phyloP scores from a whole-genome alignment of 2,797 vertebrate species.

The Pseudochaenichthys georgianus region DNA sequence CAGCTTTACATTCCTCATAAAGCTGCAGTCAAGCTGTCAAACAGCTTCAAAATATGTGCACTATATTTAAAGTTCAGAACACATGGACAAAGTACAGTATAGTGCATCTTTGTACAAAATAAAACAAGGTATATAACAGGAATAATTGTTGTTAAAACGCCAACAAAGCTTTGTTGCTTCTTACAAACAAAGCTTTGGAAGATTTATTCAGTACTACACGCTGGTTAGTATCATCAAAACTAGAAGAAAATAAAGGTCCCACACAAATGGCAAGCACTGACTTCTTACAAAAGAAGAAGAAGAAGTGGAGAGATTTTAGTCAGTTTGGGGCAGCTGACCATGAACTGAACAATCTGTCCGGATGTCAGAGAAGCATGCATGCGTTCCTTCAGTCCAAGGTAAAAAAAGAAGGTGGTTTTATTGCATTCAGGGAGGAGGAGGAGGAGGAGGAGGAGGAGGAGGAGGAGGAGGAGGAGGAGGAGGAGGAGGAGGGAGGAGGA shows the following conservation, averaged over 20 bases:
- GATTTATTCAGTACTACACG: conserved; percentile 51
- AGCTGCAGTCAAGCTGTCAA: conserved; percentile 54
- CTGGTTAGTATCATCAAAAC: conserved; percentile 74
- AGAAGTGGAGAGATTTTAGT: conserved; percentile 55
- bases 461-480: conserved; percentile 13
- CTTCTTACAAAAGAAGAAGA: conserved; percentile 52
- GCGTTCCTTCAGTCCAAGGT: conserved; percentile 75
- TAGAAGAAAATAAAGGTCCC: conserved; percentile 29
- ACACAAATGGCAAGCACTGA: conserved; percentile 79
- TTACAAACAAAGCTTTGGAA: conserved; percentile 74
- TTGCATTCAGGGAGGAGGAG: conserved; percentile 75
- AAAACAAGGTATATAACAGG: conserved; percentile 47
- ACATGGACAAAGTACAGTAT: conserved; percentile 40
- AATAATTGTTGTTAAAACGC: conserved; percentile 75
- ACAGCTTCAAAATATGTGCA: conserved; percentile 56
- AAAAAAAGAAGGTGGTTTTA: conserved; percentile 58
- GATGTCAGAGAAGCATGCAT: conserved; percentile 83
- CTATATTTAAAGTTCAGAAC: conserved; percentile 41
- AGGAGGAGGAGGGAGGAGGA: conserved; percentile 45
- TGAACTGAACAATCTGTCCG: conserved; percentile 60
- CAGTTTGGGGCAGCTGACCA: conserved; percentile 61
- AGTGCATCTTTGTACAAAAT: conserved; percentile 65
- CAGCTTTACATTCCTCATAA: conserved; percentile 59
- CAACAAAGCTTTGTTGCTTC: conserved; percentile 63
- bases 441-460: conserved; percentile 24